Evolutionary conservation across 1,140 invertebrate genomes (phyloP), one percentile per base, ranked within the genome.

Genomic region (Chymomyza costata): DNA sequence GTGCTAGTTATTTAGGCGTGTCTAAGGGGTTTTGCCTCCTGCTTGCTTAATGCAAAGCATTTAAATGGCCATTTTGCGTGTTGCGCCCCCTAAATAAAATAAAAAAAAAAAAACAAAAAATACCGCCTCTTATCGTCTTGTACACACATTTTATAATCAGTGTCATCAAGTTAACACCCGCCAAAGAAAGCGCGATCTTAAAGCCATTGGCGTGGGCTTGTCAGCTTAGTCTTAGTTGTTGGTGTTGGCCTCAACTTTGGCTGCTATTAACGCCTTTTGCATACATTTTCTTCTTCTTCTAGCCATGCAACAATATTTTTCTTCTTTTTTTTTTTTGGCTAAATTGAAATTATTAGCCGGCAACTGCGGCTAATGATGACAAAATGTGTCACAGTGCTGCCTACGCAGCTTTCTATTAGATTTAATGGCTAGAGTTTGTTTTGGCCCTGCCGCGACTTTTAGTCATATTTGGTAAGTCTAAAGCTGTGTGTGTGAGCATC

Each of bases 291-390:
- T 14, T 17, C 41, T 21, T 16, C n/a, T n/a, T n/a, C n/a, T n/a
- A n/a, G n/a, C n/a, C 13, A 69, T 76, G 50, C 71, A 59, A 37
- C 73, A 80, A 76, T n/a, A n/a, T n/a, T n/a, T n/a, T n/a, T n/a
- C n/a, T n/a, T n/a, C n/a, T n/a, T 6, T 80, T 38, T 38, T 37
- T 35, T 78, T 73, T 71, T 78, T 80, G 64, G 73, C 73, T 60
- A 80, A 80, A 80, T 80, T 80, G 67, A 80, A 80, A 80, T 80
- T 80, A 80, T 80, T 81, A 81, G 68, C 68, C 74, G 69, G 68
- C 74, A 74, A 80, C 73, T 80, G 78, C 67, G 66, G 56, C 78
- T 82, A 82, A 82, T 82, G 78, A 82, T 82, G 78, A 82, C 71
- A 82, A 82, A 82, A 82, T 82, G 71, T 82, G 78, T 82, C 78